Evolutionary conservation across 2,888 invertebrate genomes (phyloP), one percentile per base, ranked within the genome.

Genomic region (Drosophila nr. fundita): DNA sequence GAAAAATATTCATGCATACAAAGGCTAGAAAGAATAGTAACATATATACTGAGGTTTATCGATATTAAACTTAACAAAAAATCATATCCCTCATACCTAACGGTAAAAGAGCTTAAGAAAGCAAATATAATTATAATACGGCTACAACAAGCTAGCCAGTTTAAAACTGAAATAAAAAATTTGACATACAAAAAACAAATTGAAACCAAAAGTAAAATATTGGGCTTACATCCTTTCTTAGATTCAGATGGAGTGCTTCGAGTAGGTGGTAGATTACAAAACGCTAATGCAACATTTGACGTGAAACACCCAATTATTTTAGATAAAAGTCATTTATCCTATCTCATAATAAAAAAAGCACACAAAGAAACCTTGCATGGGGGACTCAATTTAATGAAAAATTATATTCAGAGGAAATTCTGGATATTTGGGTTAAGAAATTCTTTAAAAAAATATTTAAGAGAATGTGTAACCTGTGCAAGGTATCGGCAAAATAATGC

Each of bases 281-380:
- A 55, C 11, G 32, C 24, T 2, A 24, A 24, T 13, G 24, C 42
- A 4, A 6, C 21, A 4, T 53, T 45, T 27, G 13, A 53, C 24
- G 34, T 62, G 0, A 55, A 48, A 36, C 48, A 49, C 11, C 54
- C 48, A 36, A 30, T 63, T 7, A 63, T 63, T 34, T 48, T 48
- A 48, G 3, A 48, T 29, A 29, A 29, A 29, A 5, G 27, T 29
- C 27, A 29, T 29, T 29, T 29, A 29, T 5, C 27, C 1, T 29
- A 29, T 29, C 1, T 68, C 24, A 18, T 61, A 61, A 42, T 54
- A 21, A 55, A 50, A 36, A 55, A 34, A 0, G 29, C 42, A 15
- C 62, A 53, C n/a, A 63, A 38, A 5, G 45, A 55, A 52, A 59
- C 58, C 1, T 36, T 66, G 29, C 66, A 59, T 53, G 59, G 48